These are phyloP conservation scores for Athripsodes cinereus DNA, from an alignment of 2,888 invertebrate genomes.

Conservation along the genomic window DNA sequence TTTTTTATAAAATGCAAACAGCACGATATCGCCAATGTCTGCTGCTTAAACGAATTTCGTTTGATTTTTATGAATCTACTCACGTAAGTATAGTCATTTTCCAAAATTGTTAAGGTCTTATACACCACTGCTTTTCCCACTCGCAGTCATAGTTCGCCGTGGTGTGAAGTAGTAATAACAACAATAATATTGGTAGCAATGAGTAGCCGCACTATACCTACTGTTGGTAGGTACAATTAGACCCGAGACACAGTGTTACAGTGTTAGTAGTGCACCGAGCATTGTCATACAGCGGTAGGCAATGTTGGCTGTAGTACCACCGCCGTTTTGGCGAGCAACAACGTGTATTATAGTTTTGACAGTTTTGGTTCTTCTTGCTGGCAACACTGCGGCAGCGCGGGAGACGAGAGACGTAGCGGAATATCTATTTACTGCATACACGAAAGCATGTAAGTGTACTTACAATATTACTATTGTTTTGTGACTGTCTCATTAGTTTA, in stretches of 20 bases:
- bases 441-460: conserved; percentile 18
- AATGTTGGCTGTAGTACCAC: conserved; percentile 14
- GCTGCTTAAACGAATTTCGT: no score
- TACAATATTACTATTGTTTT: no score
- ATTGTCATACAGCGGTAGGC: conserved; percentile 13
- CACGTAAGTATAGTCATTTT: no score
- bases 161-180: no score
- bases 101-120: no score
- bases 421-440: conserved; percentile 16
- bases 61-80: no score
- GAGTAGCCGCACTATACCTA: neutral
- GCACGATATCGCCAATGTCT: no score
- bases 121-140: neutral
- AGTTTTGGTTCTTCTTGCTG: conserved; percentile 8
- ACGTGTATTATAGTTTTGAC: conserved; percentile 13
- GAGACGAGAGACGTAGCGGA: conserved; percentile 13
- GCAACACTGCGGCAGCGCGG: conserved; percentile 9
- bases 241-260: neutral
- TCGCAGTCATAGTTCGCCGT: neutral
- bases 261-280: neutral
- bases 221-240: neutral
- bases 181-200: no score
- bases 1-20: no score
- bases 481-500: no score
- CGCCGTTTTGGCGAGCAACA: conserved; percentile 10